Conservation (phyloP, 2,113 vertebrate species). For the Tragelaphus scriptus region DNA sequence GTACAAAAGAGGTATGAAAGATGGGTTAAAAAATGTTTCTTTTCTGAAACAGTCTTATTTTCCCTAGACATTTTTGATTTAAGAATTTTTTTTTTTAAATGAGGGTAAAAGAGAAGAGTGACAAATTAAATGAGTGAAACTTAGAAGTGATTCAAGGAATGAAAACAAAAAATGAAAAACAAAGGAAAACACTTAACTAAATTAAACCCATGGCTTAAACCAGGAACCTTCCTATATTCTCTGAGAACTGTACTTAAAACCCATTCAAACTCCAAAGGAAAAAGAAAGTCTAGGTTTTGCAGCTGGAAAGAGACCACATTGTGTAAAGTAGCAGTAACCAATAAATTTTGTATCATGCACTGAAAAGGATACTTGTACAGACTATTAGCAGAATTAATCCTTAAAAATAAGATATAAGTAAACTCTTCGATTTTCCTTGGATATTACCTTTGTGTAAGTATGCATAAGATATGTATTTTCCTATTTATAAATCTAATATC, state of each 20-base stretch:
- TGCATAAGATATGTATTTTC: not conserved
- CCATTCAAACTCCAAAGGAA: not conserved
- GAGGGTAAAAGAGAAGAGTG: not conserved
- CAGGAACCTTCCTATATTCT: not conserved
- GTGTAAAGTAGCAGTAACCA: not conserved
- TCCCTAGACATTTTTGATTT: not conserved
- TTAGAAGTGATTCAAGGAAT: not conserved
- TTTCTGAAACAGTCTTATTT: constrained; percentile 2
- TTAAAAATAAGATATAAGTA: not conserved
- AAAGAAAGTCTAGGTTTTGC: not conserved
- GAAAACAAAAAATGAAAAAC: not conserved
- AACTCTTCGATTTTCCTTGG: not conserved
- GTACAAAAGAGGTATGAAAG: not conserved
- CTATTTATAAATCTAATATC: not conserved
- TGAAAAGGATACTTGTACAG: not conserved
- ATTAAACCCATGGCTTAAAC: not conserved
- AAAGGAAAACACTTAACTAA: not conserved
- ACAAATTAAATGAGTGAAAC: constrained; percentile 6
- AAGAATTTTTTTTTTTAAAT: not conserved
- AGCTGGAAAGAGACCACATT: not conserved
- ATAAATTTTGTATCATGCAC: not conserved
- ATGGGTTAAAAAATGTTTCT: not conserved
- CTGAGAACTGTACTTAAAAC: not conserved
- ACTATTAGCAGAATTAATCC: not conserved
- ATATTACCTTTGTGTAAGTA: not conserved